phyloP scores from a whole-genome alignment of 2,888 invertebrate genomes.

The Pelosia muscerda region DNA sequence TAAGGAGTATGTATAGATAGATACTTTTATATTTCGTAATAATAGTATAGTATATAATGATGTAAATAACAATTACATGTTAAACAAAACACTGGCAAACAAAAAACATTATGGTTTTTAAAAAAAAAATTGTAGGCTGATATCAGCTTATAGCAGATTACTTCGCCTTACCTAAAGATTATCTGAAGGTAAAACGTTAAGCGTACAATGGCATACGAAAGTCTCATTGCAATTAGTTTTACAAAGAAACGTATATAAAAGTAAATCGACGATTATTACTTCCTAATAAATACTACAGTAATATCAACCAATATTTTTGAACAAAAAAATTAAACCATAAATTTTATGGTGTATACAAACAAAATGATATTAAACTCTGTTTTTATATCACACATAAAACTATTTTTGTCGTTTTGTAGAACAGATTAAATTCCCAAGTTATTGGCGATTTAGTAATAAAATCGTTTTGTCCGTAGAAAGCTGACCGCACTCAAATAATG shows the following conservation, averaged over 20 bases:
- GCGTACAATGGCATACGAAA: not conserved
- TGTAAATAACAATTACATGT: too few relatives aligned
- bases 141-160: too few relatives aligned
- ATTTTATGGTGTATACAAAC: slow-evolving; percentile 46
- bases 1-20: too few relatives aligned
- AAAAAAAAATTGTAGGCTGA: too few relatives aligned
- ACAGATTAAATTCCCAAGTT: slow-evolving; percentile 27
- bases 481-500: slow-evolving; percentile 1
- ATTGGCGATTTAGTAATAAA: slow-evolving; percentile 33
- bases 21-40: too few relatives aligned
- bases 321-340: slow-evolving; percentile 44
- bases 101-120: too few relatives aligned
- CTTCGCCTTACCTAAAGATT: too few relatives aligned
- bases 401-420: slow-evolving; percentile 37
- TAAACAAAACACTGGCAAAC: too few relatives aligned
- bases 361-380: slow-evolving; percentile 48
- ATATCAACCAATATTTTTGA: slow-evolving; percentile 24
- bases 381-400: slow-evolving; percentile 44
- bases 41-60: too few relatives aligned
- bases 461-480: not conserved
- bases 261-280: not conserved
- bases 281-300: not conserved
- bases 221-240: not conserved
- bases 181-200: too few relatives aligned
- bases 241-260: not conserved